Base-by-base conservation (phyloP, 2,797 vertebrate genomes). In the Gastrophryne carolinensis region DNA sequence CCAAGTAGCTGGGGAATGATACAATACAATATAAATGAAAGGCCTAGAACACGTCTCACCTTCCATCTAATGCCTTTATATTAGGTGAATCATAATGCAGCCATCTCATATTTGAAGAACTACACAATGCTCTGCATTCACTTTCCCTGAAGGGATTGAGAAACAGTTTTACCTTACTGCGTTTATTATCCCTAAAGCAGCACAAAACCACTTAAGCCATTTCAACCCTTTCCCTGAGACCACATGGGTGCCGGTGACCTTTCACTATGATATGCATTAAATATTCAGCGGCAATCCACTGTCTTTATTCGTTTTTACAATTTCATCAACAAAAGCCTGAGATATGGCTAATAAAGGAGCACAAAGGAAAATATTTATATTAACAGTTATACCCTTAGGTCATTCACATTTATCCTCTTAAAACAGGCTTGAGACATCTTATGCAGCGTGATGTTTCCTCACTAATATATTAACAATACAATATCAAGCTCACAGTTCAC, bases 241-340 rank as follows among this genome's bases (percentile, higher is more conserved):
- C 80, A 62, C 3, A 72, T 50, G 81, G 81, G 81, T 44, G n/a
- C 61, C 52, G 1, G 1, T 81, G 83, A 82, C 81, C 81, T 81
- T 82, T 88, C 72, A 72, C 67, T 53, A 79, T 75, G 60, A 78
- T 56, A 62, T 64, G 52, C 53, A 71, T 85, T 81, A 82, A 81
- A 70, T 79, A 78, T 81, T 84, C 77, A 83, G 77, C 32, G 66
- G 44, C 23, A 69, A 77, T 72, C 29, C 80, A 8, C 34, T 77
- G 63, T 81, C 78, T 77, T 81, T 3, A 73, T 58, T 24, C 30
- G 41, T 79, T 80, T 72, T 77, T 72, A 78, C 52, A 62, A 44
- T 80, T 80, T 80, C 58, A 29, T 30, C 68, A 82, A 82, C 83
- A 83, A 84, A 84, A 81, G 78, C 61, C 30, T 64, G 71, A 56